Evolutionary conservation across 2,888 invertebrate genomes (phyloP), one percentile per base, ranked within the genome.

Genomic region (Lycophotia porphyrea): DNA sequence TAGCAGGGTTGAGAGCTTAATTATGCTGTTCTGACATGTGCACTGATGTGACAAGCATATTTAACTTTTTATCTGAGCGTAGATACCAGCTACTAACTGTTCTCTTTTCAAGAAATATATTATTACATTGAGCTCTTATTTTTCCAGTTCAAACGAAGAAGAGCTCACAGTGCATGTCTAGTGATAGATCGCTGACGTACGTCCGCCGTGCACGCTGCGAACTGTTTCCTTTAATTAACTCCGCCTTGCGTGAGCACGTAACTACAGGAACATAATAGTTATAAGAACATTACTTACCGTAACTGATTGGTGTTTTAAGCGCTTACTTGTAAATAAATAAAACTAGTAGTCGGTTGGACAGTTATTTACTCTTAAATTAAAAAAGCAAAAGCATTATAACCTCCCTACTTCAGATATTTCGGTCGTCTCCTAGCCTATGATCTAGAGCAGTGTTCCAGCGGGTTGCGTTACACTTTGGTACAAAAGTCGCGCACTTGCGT

Each of bases 171-270:
- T 82, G 85, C 82, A 85, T 85, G 82, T 74, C 85, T 65, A 21
- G 78, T 83, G 85, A 83, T 85, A 61, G 85, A 83, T 85, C 49
- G 36, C 75, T 68, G 84, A 82, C 75, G 61, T 47, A 3, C 61
- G 58, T 79, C 70, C 61, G 27, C 60, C 72, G 74, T 70, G 82
- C 78, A 39, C 52, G n/a, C 64, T 58, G 64, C 13, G 42, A 66
- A 52, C 78, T 85, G 85, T 71, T 84, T 83, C 84, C 84, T 78
- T 85, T 85, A 82, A 84, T 85, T 82, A 84, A 82, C 73, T 75
- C 18, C 52, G 55, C 36, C 63, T 84, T 61, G 84, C 85, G 79
- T 84, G 86, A 82, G 36, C 68, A 82, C 75, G 61, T 85, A 71
- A 85, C 82, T 65, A 1, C 55, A 66, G 82, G 82, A 81, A 84